Base-by-base conservation (phyloP, 1,140 invertebrate species). In the Leptoteleia sp. region DNA sequence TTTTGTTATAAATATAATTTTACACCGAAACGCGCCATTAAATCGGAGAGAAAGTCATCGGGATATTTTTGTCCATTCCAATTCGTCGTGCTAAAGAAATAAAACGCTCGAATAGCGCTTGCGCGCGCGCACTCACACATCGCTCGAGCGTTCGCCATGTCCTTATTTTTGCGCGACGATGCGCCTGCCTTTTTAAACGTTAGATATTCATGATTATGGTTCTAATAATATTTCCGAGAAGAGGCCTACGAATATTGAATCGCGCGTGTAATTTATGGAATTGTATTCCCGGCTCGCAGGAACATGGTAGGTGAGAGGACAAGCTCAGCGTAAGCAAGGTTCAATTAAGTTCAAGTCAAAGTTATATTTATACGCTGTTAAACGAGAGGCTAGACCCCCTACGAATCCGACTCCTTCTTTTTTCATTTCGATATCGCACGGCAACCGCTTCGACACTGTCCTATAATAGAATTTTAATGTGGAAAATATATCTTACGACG, bases 321-420 rank as follows among this genome's bases (percentile, higher is more conserved):
- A 73, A 67, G 59, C 75, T 54, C 37, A n/a, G n/a, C 13, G 55
- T 70, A 70, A 76, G 50, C 61, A 31, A 54, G 78, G 62, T 80
- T 80, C 78, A 85, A 85, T 84, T 85, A 84, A 80, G 80, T 65
- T 57, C 57, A 72, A 82, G 79, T 84, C 81, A 85, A 81, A 83
- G 76, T 81, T 75, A 80, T 82, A 81, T 82, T 84, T 82, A 84
- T 80, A 72, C 77, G 75, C 64, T 81, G 79, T 81, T 82, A 81
- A 83, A 77, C 57, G 81, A 76, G 73, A 78, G 61, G 42, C 57
- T 82, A 61, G 81, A 83, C 83, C 80, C 82, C 82, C 82, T 81
- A 72, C 67, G 71, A 82, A 73, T 70, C 12, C 57, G 11, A 61
- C 54, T 71, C 15, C 37, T 70, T 54, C 65, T 76, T 76, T 25